Evolutionary conservation across 2,113 vertebrate genomes (phyloP).

Genomic region (Balaeniceps rex): DNA sequence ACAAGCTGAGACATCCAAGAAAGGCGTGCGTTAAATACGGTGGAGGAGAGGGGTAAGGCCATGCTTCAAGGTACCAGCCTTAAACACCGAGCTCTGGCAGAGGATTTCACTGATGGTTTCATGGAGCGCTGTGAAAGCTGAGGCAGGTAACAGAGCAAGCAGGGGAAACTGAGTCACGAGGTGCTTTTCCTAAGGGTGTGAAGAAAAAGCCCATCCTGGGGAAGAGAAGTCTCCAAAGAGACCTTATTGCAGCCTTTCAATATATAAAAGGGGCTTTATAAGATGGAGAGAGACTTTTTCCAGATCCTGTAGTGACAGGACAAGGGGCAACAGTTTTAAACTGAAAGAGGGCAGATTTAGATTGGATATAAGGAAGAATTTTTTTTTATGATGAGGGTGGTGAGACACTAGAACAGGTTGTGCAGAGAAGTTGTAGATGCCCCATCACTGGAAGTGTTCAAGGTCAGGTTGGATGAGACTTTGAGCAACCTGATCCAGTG

Average conservation of each 20-base stretch:
- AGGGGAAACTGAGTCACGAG: not conserved
- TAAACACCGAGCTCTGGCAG: not conserved
- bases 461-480: accelerated
- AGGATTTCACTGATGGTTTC: not conserved
- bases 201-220: not conserved
- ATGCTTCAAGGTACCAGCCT: not conserved
- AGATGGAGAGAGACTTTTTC: not conserved
- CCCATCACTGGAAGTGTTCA: not conserved
- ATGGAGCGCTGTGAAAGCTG: not conserved
- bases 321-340: not conserved
- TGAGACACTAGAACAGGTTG: not conserved
- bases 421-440: not conserved
- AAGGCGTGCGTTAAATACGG: not conserved
- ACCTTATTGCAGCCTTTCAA: not conserved
- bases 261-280: not conserved
- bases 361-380: not conserved
- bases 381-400: not conserved
- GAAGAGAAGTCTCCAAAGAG: not conserved
- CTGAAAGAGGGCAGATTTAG: not conserved
- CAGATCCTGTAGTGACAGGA: not conserved
- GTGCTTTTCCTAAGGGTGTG: not conserved
- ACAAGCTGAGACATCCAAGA: not conserved
- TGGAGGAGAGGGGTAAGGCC: not conserved
- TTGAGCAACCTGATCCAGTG: not conserved
- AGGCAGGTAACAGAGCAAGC: not conserved